Evolutionary conservation across 2,888 invertebrate species (phyloP).

Genomic region (Ophion costatus): DNA sequence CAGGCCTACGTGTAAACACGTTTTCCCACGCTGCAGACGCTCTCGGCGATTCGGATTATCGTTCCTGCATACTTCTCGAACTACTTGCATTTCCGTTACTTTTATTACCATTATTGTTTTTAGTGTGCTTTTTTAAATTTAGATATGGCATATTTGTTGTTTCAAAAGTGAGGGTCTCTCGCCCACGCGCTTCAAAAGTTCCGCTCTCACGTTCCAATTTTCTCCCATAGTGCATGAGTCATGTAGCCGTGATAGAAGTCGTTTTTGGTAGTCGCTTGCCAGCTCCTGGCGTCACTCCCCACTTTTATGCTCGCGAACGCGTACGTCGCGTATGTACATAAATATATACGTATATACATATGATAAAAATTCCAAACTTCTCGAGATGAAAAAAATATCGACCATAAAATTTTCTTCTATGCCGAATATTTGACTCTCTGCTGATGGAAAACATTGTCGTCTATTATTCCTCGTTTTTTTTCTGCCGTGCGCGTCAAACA

Average conservation of each 20-base stretch:
- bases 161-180: not conserved
- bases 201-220: conserved; percentile 44
- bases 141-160: conserved; percentile 2
- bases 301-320: conserved; percentile 34
- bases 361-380: conserved; percentile 23
- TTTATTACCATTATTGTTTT: conserved; percentile 14
- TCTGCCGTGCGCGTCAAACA: not conserved
- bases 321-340: conserved; percentile 4
- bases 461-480: conserved; percentile 11
- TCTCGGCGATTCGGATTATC: conserved; percentile 20
- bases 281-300: conserved; percentile 32
- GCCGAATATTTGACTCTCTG: conserved; percentile 20
- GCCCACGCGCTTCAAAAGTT: conserved; percentile 40
- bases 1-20: conserved; percentile 46
- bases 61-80: conserved; percentile 35
- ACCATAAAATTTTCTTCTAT: conserved; percentile 5
- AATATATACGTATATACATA: conserved; percentile 36
- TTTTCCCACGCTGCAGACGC: conserved; percentile 57
- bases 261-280: conserved; percentile 33
- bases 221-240: conserved; percentile 47
- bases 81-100: conserved; percentile 2
- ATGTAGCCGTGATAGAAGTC: conserved; percentile 45
- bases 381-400: conserved; percentile 34
- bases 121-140: not conserved
- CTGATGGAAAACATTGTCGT: not conserved